Evolutionary conservation across 1,140 invertebrate genomes (phyloP), one percentile per base, ranked within the genome.

Genomic region (Tetramorium alpestre): DNA sequence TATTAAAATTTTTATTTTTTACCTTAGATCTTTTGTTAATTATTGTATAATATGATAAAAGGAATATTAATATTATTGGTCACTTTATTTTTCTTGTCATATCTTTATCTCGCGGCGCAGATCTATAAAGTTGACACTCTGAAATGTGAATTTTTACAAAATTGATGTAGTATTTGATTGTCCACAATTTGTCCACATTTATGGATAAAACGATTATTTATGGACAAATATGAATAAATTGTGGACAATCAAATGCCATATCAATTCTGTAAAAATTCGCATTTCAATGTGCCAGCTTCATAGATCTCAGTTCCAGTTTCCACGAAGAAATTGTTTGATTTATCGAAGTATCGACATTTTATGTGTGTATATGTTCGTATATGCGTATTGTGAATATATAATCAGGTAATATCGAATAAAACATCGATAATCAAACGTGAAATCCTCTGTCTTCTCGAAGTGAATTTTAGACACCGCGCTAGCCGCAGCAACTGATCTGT

Each of bases 391-490:
- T 22, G 51, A 5, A 60, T 67, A 62, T 16, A 33, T 76, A 76
- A 62, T 22, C 38, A 28, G 38, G 62, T 76, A 22, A 70, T 88
- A 88, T 76, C 49, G 47, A 77, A 76, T 25, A 72, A 38, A 72
- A 44, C 2, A 25, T 49, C 22, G 33, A 54, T 44, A 84, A 85
- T 89, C 78, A 70, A 62, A 84, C 25, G 62, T 47, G 11, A 47
- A 82, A 88, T 85, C 64, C 78, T 84, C 77, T 85, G 22, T 75
- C 51, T 22, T n/a, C 11, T 67, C 38, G 11, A 64, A 77, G 64
- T 70, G 78, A 77, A 88, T 89, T 85, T 56, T 62, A 85, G 60
- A 67, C 54, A 49, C 18, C 49, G 56, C 62, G 33, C 33, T 25
- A 75, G 47, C 33, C 62, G 22, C 56, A 72, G n/a, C 58, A 25